These are phyloP conservation scores for Rugalucina vietnamica DNA, from an alignment of 2,888 invertebrate genomes.

Conservation along the genomic window DNA sequence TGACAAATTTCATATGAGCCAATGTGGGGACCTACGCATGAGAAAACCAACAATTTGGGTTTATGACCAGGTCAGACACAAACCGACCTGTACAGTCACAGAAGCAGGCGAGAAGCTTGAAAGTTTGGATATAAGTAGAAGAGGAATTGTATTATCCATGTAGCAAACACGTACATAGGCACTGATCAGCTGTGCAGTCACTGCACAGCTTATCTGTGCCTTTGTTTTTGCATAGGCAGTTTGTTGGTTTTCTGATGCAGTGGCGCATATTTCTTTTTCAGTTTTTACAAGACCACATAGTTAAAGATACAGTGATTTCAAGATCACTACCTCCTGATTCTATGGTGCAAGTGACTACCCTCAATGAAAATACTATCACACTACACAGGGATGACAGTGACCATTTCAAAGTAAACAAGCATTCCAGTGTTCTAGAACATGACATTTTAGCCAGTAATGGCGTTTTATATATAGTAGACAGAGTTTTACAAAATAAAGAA, in stretches of 20 bases:
- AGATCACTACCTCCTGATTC: conserved; percentile 60
- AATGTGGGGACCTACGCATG: no score
- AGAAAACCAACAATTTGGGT: no score
- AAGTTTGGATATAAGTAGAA: no score
- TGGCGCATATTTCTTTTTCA: conserved; percentile 72
- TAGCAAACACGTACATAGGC: no score
- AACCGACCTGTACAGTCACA: no score
- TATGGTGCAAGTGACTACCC: conserved; percentile 60
- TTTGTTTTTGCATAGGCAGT: no score
- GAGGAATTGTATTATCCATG: no score
- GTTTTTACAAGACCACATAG: conserved; percentile 85
- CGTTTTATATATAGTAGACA: conserved; percentile 71
- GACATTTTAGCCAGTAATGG: conserved; percentile 71
- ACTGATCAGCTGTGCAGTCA: no score
- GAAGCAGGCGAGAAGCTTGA: no score
- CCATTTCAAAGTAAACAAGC: conserved; percentile 64
- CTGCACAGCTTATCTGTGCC: no score
- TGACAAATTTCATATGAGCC: not conserved
- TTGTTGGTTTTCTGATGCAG: no score
- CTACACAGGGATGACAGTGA: conserved; percentile 58
- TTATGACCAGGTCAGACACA: no score
- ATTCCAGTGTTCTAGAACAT: conserved; percentile 54
- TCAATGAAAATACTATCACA: conserved; percentile 64
- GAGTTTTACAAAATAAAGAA: conserved; percentile 52
- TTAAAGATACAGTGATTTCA: conserved; percentile 68